A percentile compares a stretch with the other conserved stretches of the same genome.
phyloP scores from a whole-genome alignment of 2,888 invertebrate genomes.

The Epinotia ramella region DNA sequence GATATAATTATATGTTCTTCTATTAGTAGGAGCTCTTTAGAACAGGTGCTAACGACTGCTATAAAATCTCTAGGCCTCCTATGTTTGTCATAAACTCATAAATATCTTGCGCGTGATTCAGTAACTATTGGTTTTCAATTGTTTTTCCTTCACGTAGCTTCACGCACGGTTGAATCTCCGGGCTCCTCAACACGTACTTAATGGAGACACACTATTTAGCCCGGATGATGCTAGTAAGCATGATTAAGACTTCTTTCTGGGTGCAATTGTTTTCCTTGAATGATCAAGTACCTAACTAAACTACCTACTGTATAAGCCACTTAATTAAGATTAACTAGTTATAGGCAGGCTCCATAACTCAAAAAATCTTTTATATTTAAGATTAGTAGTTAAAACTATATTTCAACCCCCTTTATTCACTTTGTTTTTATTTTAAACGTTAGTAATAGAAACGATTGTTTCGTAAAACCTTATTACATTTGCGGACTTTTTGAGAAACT shows the following conservation, averaged over 20 bases:
- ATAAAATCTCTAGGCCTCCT: not conserved
- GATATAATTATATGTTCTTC: not conserved
- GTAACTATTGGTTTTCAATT: slow-evolving; percentile 16
- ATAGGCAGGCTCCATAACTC: no score
- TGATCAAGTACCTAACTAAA: not conserved
- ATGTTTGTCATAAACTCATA: slow-evolving; percentile 1
- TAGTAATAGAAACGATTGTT: no score
- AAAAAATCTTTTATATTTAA: no score
- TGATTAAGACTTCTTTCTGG: slow-evolving; percentile 18
- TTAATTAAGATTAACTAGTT: no score
- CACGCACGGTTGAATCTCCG: slow-evolving; percentile 18
- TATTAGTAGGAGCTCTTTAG: not conserved
- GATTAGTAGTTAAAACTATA: no score
- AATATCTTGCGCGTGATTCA: not conserved
- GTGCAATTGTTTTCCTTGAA: slow-evolving; percentile 15
- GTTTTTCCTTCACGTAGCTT: slow-evolving; percentile 10
- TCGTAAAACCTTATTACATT: no score
- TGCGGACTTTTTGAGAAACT: no score
- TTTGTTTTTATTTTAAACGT: no score
- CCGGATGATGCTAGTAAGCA: not conserved
- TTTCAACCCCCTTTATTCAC: no score
- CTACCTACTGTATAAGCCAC: no score
- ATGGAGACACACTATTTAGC: slow-evolving; percentile 6
- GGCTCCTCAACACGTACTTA: slow-evolving; percentile 11
- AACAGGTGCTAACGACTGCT: not conserved